A percentile compares a stretch with the other conserved stretches of the same genome.
Conservation (phyloP, 2,888 invertebrate genomes). For the Ecdyonurus torrentis region DNA sequence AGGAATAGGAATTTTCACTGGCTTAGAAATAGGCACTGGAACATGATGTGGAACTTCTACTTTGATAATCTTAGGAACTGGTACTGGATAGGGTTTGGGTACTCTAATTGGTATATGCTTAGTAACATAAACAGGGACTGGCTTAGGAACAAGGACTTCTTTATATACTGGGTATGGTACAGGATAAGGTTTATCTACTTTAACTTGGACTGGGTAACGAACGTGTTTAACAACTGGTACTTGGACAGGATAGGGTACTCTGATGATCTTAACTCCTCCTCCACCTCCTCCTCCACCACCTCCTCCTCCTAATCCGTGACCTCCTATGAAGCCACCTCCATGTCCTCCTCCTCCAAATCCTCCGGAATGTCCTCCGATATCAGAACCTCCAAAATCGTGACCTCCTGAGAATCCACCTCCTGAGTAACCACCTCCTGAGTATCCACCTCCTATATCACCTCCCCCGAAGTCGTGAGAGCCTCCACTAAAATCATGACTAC, state of each 20-base stretch:
- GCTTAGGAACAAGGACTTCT: constrained; percentile 40
- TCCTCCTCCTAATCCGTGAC: not conserved
- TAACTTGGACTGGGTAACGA: constrained; percentile 38
- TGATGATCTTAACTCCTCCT: not conserved
- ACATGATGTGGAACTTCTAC: not conserved
- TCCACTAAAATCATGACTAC: not conserved
- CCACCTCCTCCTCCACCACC: not conserved
- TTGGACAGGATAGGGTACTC: constrained; percentile 5
- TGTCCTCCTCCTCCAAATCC: not conserved
- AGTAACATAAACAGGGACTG: constrained; percentile 37
- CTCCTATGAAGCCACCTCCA: not conserved
- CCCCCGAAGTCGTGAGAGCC: not conserved
- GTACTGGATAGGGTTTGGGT: constrained; percentile 56
- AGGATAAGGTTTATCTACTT: constrained; percentile 37
- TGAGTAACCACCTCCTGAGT: not conserved
- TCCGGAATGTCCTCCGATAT: not conserved
- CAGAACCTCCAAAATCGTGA: not conserved
- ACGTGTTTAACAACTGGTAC: constrained; percentile 3
- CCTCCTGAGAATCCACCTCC: not conserved
- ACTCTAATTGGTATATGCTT: constrained; percentile 47
- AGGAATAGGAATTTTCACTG: constrained; percentile 49
- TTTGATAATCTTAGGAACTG: constrained; percentile 23
- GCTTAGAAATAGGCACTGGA: not conserved
- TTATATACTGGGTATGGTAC: constrained; percentile 15
- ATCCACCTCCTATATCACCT: not conserved